These are phyloP conservation scores for Raphicerus campestris DNA, from an alignment of 2,113 vertebrate species.

Conservation along the genomic window DNA sequence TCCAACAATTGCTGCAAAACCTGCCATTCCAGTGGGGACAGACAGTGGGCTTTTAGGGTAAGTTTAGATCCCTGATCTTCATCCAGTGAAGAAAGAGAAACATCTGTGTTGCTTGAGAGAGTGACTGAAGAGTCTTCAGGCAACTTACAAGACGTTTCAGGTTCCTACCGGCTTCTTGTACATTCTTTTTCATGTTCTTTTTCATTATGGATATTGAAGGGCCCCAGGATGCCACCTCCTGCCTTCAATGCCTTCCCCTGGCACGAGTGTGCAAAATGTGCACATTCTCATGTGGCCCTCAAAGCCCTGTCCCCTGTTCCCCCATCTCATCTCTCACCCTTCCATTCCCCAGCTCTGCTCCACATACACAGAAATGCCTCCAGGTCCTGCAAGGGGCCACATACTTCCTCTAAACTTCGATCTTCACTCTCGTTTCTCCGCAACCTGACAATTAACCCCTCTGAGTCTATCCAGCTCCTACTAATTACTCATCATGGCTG, in stretches of 20 bases:
- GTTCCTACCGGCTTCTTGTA: background rate
- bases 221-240: background rate
- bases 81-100: conserved; percentile 69
- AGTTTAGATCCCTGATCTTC: conserved; percentile 80
- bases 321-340: background rate
- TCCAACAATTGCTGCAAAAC: background rate
- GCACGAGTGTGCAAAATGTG: background rate
- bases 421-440: background rate
- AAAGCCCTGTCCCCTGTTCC: background rate
- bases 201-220: background rate
- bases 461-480: background rate
- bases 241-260: background rate
- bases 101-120: conserved; percentile 76
- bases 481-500: background rate
- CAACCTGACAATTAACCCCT: background rate
- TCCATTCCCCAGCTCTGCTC: background rate
- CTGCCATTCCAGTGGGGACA: background rate
- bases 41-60: conserved; percentile 78
- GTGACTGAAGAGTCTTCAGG: conserved; percentile 59
- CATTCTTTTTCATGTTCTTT: background rate
- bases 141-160: background rate
- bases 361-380: background rate
- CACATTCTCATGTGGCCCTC: background rate
- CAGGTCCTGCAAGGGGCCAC: background rate
- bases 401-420: background rate